Conservation (phyloP, 2,113 vertebrate genomes). For the Grus americana region DNA sequence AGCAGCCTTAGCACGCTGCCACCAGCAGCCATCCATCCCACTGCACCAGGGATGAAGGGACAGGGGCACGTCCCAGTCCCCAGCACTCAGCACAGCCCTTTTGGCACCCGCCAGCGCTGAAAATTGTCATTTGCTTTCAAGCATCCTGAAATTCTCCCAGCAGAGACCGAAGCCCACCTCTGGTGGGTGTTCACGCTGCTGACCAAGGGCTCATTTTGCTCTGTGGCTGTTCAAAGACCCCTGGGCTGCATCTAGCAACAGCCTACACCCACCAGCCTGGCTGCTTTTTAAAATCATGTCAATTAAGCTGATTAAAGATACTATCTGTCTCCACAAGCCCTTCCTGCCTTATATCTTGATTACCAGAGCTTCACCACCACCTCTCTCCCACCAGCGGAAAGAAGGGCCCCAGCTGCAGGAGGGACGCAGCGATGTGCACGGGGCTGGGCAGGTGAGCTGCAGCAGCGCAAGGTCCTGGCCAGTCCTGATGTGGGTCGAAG, state of each 20-base stretch:
- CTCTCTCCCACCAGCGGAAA: neutral
- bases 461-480: rapidly evolving
- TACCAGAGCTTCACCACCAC: neutral
- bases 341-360: neutral
- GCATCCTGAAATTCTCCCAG: neutral
- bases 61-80: neutral
- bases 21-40: neutral
- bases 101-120: rapidly evolving
- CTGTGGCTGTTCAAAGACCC: neutral
- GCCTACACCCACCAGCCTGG: neutral
- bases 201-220: neutral
- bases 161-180: neutral
- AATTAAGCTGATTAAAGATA: neutral
- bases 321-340: neutral
- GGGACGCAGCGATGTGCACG: rapidly evolving
- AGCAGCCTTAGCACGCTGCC: too few species aligned
- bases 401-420: neutral
- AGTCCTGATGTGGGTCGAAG: rapidly evolving
- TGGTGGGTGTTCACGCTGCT: neutral
- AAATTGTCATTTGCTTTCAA: neutral
- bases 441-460: neutral
- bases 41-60: neutral
- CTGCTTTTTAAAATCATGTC: neutral
- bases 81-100: neutral
- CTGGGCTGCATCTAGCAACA: neutral